A percentile compares a stretch with the other conserved stretches of the same genome.
phyloP scores from a whole-genome alignment of 2,113 vertebrate genomes.

The Bubo blakistoni region DNA sequence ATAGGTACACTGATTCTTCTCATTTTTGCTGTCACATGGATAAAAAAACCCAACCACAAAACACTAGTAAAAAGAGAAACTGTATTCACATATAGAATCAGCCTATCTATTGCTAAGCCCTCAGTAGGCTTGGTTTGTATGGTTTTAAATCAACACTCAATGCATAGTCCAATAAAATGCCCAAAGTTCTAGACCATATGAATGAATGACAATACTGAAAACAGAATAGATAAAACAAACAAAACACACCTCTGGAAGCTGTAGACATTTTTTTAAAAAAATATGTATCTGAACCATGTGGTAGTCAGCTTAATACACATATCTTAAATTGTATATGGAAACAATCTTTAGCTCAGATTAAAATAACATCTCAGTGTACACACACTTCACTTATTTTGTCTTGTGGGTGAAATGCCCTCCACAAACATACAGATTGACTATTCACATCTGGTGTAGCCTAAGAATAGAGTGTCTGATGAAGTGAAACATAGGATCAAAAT shows the following conservation, averaged over 20 bases:
- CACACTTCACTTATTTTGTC: not conserved
- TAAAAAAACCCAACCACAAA: not conserved
- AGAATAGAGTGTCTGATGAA: not conserved
- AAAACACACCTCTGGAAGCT: not conserved
- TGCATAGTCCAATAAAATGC: not conserved
- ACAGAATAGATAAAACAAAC: not conserved
- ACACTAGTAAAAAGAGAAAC: not conserved
- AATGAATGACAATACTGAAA: not conserved
- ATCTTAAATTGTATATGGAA: not conserved
- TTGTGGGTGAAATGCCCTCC: not conserved
- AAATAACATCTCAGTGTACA: not conserved
- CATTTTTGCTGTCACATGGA: not conserved
- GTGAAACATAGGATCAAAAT: not conserved
- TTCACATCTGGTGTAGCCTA: not conserved
- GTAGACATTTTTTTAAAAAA: not conserved
- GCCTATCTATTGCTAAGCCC: not conserved
- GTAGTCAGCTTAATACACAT: not conserved
- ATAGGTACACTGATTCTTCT: not conserved
- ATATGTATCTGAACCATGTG: not conserved
- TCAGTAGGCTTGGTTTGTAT: not conserved
- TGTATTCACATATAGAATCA: not conserved
- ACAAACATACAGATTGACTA: not conserved
- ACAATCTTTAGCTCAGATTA: not conserved
- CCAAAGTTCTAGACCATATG: not conserved
- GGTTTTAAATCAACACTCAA: not conserved